Conservation (phyloP, 2,797 vertebrate genomes). For the Phrynocephalus guinanensis region DNA sequence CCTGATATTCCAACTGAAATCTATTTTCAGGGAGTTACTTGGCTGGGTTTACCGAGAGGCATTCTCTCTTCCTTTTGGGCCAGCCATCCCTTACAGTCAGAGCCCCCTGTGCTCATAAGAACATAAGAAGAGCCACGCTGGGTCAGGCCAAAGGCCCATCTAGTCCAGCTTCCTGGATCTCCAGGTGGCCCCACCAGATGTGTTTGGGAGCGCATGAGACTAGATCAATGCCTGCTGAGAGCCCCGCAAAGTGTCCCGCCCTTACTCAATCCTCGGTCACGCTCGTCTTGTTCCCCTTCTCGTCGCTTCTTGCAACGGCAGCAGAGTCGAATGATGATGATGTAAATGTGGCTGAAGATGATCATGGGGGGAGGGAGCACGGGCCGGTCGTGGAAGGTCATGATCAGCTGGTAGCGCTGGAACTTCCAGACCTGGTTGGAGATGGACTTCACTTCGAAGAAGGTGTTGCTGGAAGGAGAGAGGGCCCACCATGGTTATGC, state of each 20-base stretch:
- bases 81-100: too few relatives aligned
- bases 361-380: constrained; percentile 98
- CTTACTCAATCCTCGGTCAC: constrained; percentile 93
- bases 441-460: constrained; percentile 98
- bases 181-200: too few relatives aligned
- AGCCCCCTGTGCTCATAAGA: too few relatives aligned
- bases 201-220: too few relatives aligned
- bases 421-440: constrained; percentile 99
- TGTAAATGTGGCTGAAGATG: constrained; percentile 94
- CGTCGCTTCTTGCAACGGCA: constrained; percentile 83
- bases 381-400: constrained; percentile 97
- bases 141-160: too few relatives aligned
- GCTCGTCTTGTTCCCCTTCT: constrained; percentile 92
- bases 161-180: too few relatives aligned
- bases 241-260: constrained; percentile 9
- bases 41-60: too few relatives aligned
- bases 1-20: too few relatives aligned
- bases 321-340: constrained; percentile 86
- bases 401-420: constrained; percentile 97
- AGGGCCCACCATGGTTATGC: background rate
- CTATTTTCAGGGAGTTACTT: too few relatives aligned
- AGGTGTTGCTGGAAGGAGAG: constrained; percentile 90
- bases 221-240: too few relatives aligned
- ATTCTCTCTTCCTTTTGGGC: too few relatives aligned
- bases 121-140: too few relatives aligned